Base-by-base conservation (phyloP, 1,140 invertebrate genomes). In the Drosophila orena region DNA sequence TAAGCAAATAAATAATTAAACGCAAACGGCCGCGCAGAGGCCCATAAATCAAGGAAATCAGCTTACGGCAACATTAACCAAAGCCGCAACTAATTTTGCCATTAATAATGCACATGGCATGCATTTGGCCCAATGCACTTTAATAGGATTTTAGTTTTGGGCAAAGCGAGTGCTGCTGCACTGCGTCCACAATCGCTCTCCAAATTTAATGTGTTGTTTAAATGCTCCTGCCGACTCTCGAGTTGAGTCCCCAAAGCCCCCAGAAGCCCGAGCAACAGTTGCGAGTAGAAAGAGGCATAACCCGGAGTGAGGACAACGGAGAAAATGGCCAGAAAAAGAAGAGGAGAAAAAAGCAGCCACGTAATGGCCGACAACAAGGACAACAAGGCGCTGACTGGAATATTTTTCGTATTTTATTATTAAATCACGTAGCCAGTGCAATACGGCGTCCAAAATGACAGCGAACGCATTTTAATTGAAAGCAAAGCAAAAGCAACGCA, bases 391-490 rank as follows among this genome's bases (percentile, higher is more conserved):
- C 79, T 81, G 79, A 76, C 83, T 84, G 84, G 71, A 84, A 88
- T 88, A 89, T 88, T 79, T 71, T 66, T 75, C 64, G 74, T 75
- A 78, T 86, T 88, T 79, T 88, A 88, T 88, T 89, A 89, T 89
- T 89, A 89, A 89, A 89, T 89, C 84, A 89, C 84, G 84, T 89
- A 89, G 85, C 79, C 47, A 90, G 68, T 90, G 85, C 84, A 89
- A 89, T 89, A 89, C 85, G 84, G 84, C 84, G 77, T 84, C 79
- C 84, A 89, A 89, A 89, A 89, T 89, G 84, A 89, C 84, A 89
- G 77, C 79, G 80, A 89, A 89, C 84, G 84, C 84, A 89, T 89
- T 89, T 89, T 89, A 89, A 89, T 89, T 89, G 84, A 89, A 89
- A 69, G 84, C 68, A 62, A 74, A 84, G 75, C 68, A 62, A 74